These are phyloP conservation scores for Tonatia bakeri DNA, from an alignment of 2,113 vertebrate species.

Conservation along the genomic window DNA sequence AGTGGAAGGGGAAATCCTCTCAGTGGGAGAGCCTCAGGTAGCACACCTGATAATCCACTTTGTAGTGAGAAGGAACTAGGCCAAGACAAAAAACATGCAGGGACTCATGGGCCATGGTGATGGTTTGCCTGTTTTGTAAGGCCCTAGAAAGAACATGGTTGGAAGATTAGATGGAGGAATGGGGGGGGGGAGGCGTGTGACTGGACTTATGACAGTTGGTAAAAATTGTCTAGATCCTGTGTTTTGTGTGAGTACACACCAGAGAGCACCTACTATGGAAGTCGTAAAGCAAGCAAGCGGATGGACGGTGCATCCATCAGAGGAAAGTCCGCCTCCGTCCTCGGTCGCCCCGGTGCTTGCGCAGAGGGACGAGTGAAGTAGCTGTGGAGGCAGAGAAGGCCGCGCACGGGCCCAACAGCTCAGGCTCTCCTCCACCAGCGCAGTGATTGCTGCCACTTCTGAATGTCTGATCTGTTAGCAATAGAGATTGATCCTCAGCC, in stretches of 20 bases:
- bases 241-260: background rate
- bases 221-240: background rate
- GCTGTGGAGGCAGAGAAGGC: too few species aligned
- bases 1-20: background rate
- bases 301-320: background rate
- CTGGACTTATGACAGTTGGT: background rate
- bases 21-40: background rate
- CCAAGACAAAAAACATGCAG: background rate
- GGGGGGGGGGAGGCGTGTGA: background rate
- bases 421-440: too few species aligned
- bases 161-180: background rate
- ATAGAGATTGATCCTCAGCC: too few species aligned
- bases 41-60: background rate
- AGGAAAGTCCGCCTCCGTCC: background rate
- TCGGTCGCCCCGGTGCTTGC: background rate
- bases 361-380: too few species aligned
- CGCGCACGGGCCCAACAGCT: too few species aligned
- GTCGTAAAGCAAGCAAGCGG: background rate
- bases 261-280: background rate
- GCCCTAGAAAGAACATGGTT: background rate
- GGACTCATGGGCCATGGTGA: background rate
- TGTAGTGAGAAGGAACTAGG: background rate
- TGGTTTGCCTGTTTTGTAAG: background rate
- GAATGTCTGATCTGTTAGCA: too few species aligned
- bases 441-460: too few species aligned